phyloP scores from a whole-genome alignment of 30 jellyfish, hydroid and myxozoan genomes.

The Aurelia aurita complex sp. Pacific region DNA sequence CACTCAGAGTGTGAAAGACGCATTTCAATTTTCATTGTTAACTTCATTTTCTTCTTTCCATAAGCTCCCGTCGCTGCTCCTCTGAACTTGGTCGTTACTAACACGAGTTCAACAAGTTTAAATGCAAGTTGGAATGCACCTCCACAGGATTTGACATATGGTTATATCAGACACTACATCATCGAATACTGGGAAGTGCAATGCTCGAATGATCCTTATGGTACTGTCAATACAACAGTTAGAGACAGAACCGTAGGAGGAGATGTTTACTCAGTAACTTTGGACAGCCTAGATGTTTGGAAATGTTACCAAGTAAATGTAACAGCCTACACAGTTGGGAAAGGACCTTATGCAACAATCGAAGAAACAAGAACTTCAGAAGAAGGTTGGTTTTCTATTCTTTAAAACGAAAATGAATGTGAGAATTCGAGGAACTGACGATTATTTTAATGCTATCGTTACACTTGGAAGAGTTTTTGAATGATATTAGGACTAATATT shows the following conservation, averaged over 20 bases:
- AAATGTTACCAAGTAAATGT: neutral
- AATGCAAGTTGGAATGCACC: conserved; percentile 15
- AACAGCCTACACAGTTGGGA: conserved; percentile 20
- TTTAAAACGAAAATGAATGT: no score
- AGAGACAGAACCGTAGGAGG: neutral
- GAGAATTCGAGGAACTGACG: no score
- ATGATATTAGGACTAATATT: no score
- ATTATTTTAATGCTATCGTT: no score
- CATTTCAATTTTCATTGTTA: no score
- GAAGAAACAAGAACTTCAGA: neutral
- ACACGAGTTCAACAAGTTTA: conserved; percentile 3
- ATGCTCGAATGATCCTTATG: neutral
- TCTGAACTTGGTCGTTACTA: neutral
- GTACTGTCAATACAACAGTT: neutral
- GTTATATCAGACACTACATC: neutral
- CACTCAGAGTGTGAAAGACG: no score
- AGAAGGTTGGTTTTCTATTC: neutral
- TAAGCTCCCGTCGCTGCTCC: conserved; percentile 22
- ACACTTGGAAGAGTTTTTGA: no score
- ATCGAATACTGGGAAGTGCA: conserved; percentile 1
- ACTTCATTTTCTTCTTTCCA: neutral
- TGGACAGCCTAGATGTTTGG: neutral
- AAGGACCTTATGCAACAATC: neutral
- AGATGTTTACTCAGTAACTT: neutral
- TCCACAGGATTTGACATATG: neutral